Evolutionary conservation across 2,888 invertebrate species (phyloP), one percentile per base, ranked within the genome.

Genomic region (Coleophora deauratella): DNA sequence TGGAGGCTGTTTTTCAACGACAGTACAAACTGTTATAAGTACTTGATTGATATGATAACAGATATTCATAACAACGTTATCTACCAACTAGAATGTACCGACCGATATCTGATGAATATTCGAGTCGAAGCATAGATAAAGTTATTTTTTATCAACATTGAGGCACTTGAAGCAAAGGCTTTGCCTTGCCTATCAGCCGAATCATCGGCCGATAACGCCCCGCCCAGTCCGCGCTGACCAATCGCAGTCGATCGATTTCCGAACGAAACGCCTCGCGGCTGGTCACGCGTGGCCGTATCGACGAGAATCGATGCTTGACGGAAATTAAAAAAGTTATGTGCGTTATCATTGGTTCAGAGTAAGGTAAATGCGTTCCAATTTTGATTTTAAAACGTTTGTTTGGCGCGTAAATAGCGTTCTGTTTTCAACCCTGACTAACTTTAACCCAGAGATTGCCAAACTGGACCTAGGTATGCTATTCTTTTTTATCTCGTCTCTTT

Each of bases 201-300:
- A 55, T 55, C 56, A 66, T 64, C 65, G 51, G 50, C 49, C 64
- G 62, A 79, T 79, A 80, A 66, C 55, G 57, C 80, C 63, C 77
- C 81, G 79, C 80, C 82, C 71, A 59, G 54, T 44, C 43, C 51
- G 51, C 54, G 50, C 66, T 72, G 81, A 72, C 82, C 82, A 79
- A 81, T 82, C 67, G 62, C 72, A 59, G 59, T 59, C 72, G 62
- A 82, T 82, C 72, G 75, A 79, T 78, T 61, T 73, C 79, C 74
- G 66, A 63, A 65, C 66, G 55, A 53, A 46, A 62, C 70, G 72
- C 70, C 67, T 65, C 56, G 54, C 57, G 42, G 44, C 41, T 47
- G 46, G 41, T 41, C 44, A 42, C 45, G 44, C 37, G 40, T 44
- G 21, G 21, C 21, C 6, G 21, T 21, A 21, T 21, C 21, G 3